phyloP scores from a whole-genome alignment of 2,797 vertebrate species.

The Picus viridis region DNA sequence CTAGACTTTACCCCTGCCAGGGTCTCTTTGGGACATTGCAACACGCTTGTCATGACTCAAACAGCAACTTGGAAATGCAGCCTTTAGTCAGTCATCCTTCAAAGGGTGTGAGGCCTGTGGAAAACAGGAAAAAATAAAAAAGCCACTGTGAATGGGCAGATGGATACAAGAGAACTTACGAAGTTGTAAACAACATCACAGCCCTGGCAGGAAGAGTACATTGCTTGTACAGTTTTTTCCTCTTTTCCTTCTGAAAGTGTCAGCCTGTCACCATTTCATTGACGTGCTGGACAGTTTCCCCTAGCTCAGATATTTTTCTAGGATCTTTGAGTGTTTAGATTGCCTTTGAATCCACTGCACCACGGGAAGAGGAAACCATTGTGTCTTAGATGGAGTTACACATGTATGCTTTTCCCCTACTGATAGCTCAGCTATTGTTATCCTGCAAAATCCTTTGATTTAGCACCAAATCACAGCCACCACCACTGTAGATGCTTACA shows the following conservation, averaged over 20 bases:
- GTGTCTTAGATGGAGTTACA: slow-evolving; percentile 15
- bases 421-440: background rate
- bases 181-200: slow-evolving; percentile 60
- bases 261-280: slow-evolving; percentile 28
- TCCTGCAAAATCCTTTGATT: slow-evolving; percentile 43
- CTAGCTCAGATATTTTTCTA: slow-evolving; percentile 56
- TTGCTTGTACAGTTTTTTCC: slow-evolving; percentile 71
- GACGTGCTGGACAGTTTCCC: slow-evolving; percentile 30
- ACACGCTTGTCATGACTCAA: background rate
- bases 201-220: slow-evolving; percentile 50
- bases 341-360: slow-evolving; percentile 41
- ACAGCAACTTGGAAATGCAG: background rate
- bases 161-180: background rate
- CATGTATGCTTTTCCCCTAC: background rate
- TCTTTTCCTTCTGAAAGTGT: slow-evolving; percentile 55
- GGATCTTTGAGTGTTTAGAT: slow-evolving; percentile 24
- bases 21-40: background rate
- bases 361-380: slow-evolving; percentile 56
- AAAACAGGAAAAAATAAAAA: slow-evolving; percentile 54
- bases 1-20: accelerated
- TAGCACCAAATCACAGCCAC: background rate
- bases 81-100: background rate
- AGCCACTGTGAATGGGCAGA: slow-evolving; percentile 13
- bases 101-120: slow-evolving; percentile 3
- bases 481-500: background rate